These are phyloP conservation scores for Muscicapa adusta DNA, from an alignment of 2,113 vertebrate genomes.

Conservation along the genomic window DNA sequence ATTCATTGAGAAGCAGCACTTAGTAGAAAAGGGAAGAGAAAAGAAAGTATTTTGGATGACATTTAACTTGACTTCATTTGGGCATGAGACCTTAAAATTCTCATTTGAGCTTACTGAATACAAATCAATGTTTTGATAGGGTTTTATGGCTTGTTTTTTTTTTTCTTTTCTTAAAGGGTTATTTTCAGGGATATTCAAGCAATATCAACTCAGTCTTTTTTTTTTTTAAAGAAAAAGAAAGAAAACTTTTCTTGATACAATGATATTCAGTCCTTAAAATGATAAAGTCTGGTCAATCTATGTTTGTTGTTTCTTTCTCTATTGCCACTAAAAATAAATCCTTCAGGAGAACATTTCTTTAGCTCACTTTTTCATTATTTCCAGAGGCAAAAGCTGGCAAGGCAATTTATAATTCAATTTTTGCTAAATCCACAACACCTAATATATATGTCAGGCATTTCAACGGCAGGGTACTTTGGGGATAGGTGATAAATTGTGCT, in stretches of 20 bases:
- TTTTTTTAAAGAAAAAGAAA: neutral
- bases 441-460: slow-evolving; percentile 99
- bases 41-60: slow-evolving; percentile 40
- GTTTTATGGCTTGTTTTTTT: neutral
- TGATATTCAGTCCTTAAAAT: slow-evolving; percentile 55
- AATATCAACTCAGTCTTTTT: neutral
- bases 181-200: slow-evolving; percentile 35
- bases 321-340: slow-evolving; percentile 75
- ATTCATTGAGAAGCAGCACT: slow-evolving; percentile 18
- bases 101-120: slow-evolving; percentile 6
- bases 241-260: slow-evolving; percentile 35
- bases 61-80: slow-evolving; percentile 49
- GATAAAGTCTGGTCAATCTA: slow-evolving; percentile 69
- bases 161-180: neutral
- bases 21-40: slow-evolving; percentile 24
- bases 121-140: slow-evolving; percentile 31
- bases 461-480: slow-evolving; percentile 83
- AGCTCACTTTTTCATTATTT: slow-evolving; percentile 83
- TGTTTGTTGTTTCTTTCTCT: slow-evolving; percentile 72
- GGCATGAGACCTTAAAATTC: slow-evolving; percentile 25
- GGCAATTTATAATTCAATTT: slow-evolving; percentile 90
- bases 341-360: slow-evolving; percentile 77
- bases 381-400: slow-evolving; percentile 85
- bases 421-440: slow-evolving; percentile 92
- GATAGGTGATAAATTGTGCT: slow-evolving; percentile 85